Percentiles rank a stretch among this genome's conserved stretches.
Evolutionary conservation across 2,113 vertebrate genomes (phyloP).

Genomic region (Tragulus kanchil): DNA sequence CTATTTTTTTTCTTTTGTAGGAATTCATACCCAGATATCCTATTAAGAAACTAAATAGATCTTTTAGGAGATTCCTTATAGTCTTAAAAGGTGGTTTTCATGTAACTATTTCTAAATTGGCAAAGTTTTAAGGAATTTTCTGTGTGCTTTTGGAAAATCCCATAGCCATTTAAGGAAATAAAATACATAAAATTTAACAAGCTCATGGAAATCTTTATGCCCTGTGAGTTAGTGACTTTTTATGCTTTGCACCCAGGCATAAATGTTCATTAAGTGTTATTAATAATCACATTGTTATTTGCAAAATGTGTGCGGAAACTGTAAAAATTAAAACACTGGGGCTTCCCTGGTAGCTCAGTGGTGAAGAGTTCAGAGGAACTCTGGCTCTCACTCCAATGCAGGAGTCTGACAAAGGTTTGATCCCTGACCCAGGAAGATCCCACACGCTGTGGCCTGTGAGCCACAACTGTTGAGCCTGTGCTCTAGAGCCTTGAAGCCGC

Average conservation of each 20-base stretch:
- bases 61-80: slow-evolving; percentile 1
- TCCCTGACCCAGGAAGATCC: no score
- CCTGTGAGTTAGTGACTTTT: slow-evolving; percentile 45
- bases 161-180: slow-evolving; percentile 70
- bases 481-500: no score
- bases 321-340: slow-evolving; percentile 27
- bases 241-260: slow-evolving; percentile 1
- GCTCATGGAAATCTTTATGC: slow-evolving; percentile 64
- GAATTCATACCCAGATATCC: slow-evolving; percentile 18
- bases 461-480: no score
- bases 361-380: no score
- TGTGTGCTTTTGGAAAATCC: slow-evolving; percentile 66
- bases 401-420: no score
- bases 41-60: slow-evolving; percentile 15
- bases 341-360: no score
- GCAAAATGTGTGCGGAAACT: slow-evolving; percentile 20
- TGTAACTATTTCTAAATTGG: slow-evolving; percentile 55
- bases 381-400: no score
- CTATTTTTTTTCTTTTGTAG: background rate
- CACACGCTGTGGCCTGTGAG: no score
- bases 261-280: slow-evolving; percentile 52
- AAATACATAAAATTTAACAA: slow-evolving; percentile 75
- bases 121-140: slow-evolving; percentile 72
- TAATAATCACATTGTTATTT: slow-evolving; percentile 57
- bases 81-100: slow-evolving; percentile 68